Evolutionary conservation across 2,113 vertebrate genomes (phyloP), one percentile per base, ranked within the genome.

Genomic region (Cariama cristata): DNA sequence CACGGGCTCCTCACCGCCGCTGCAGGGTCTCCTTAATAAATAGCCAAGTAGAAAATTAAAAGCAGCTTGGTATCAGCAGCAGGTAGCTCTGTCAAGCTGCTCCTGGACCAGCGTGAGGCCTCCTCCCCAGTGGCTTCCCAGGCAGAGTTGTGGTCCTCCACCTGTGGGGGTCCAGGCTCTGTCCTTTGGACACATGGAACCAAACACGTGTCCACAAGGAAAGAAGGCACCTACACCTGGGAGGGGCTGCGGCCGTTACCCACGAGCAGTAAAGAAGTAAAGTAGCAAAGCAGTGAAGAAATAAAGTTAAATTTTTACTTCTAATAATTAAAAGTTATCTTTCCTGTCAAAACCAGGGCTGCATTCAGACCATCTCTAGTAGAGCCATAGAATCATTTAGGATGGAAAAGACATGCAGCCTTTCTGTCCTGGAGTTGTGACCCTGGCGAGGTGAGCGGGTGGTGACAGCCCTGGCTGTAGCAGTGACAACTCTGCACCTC

Each of bases 1-100:
- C 67, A 69, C 0, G 0, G 63, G 75, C 60, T 89, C 32, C 79
- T 72, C 86, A 50, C 15, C 2, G 1, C 35, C 2, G 4, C 86
- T 59, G n/a, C 35, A 23, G 55, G 67, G 21, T 28, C 62, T 86
- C 90, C 77, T 56, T 49, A 58, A 72, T 47, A 81, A 81, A 79
- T 0, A 50, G 33, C 53, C 64, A 82, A 69, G 27, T 5, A 5
- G 76, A 73, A 84, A 68, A 35, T 16, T 33, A 59, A 76, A 85
- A 82, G 35, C 47, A 50, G 28, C 17, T 79, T 33, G 24, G 30
- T 73, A 32, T 6, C 28, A 81, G 28, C 59, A 86, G 38, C 79
- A 79, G 71, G 66, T 35, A 81, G 24, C 19, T 88, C 53, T 79
- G 24, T 2, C 3, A 2, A 33, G 50, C 35, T 79, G 26, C 55